phyloP scores from a whole-genome alignment of 2,888 invertebrate genomes.

The Tetragnatha montana region DNA sequence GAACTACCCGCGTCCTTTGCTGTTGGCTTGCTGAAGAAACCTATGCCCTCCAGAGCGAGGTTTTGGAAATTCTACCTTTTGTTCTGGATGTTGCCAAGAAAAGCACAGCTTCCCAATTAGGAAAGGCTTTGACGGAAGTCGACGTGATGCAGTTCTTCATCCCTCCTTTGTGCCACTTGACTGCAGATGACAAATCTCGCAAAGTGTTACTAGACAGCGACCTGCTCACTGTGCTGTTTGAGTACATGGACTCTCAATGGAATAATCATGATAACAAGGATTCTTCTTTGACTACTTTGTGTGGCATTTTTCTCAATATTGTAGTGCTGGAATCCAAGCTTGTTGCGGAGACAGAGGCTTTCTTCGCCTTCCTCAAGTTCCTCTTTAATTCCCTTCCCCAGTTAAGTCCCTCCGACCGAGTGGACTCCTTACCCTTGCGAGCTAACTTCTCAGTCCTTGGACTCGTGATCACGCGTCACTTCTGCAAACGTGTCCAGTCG shows the following conservation, averaged over 20 bases:
- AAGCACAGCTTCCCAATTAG: slow-evolving; percentile 79
- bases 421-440: slow-evolving; percentile 83
- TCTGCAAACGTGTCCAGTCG: slow-evolving; percentile 82
- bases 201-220: slow-evolving; percentile 83
- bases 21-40: slow-evolving; percentile 95
- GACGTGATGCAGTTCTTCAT: slow-evolving; percentile 86
- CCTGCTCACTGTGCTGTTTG: slow-evolving; percentile 73
- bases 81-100: slow-evolving; percentile 88
- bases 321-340: slow-evolving; percentile 90
- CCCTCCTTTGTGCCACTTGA: slow-evolving; percentile 92
- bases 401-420: slow-evolving; percentile 77
- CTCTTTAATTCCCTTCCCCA: slow-evolving; percentile 90
- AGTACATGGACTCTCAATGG: slow-evolving; percentile 74
- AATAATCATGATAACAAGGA: slow-evolving; percentile 62
- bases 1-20: slow-evolving; percentile 87
- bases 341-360: slow-evolving; percentile 86
- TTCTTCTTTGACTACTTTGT: slow-evolving; percentile 85
- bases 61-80: slow-evolving; percentile 88
- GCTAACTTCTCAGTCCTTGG: slow-evolving; percentile 90
- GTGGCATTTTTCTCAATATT: slow-evolving; percentile 94
- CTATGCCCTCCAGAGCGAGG: slow-evolving; percentile 81
- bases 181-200: slow-evolving; percentile 91
- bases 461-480: slow-evolving; percentile 87
- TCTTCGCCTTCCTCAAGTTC: slow-evolving; percentile 88
- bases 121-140: slow-evolving; percentile 17